These are phyloP conservation scores for Danaus plexippus DNA, from an alignment of 1,140 invertebrate species.

Conservation along the genomic window DNA sequence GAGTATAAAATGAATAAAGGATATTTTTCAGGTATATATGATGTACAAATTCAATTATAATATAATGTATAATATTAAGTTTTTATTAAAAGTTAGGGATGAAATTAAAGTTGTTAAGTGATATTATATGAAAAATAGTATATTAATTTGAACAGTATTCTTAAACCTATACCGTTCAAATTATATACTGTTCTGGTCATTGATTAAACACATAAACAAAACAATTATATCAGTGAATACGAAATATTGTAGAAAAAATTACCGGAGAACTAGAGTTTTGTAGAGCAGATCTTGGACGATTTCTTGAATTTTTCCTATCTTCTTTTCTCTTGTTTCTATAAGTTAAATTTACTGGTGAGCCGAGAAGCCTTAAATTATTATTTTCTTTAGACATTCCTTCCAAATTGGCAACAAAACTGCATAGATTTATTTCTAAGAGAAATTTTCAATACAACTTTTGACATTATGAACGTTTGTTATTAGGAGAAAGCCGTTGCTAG, in stretches of 20 bases:
- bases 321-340: constrained; percentile 57
- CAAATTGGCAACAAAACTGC: constrained; percentile 9
- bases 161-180: too few species aligned
- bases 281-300: constrained; percentile 51
- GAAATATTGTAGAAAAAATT: constrained; percentile 9
- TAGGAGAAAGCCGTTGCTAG: constrained; percentile 33
- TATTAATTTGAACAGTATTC: too few species aligned
- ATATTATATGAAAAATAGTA: too few species aligned
- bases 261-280: constrained; percentile 53
- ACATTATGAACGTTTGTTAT: constrained; percentile 25
- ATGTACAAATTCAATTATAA: too few species aligned
- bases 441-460: constrained; percentile 24
- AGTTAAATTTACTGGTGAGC: constrained; percentile 59
- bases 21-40: too few species aligned
- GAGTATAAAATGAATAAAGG: too few species aligned
- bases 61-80: too few species aligned
- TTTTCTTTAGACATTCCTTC: constrained; percentile 64
- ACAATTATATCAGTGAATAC: too few species aligned
- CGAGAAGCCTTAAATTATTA: constrained; percentile 49
- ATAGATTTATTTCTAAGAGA: constrained; percentile 1
- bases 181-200: too few species aligned
- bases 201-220: too few species aligned
- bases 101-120: too few species aligned
- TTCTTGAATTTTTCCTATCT: constrained; percentile 45
- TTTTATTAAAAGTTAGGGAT: too few species aligned